Conservation (phyloP, 2,113 vertebrate species). For the Oostethus manadensis region DNA sequence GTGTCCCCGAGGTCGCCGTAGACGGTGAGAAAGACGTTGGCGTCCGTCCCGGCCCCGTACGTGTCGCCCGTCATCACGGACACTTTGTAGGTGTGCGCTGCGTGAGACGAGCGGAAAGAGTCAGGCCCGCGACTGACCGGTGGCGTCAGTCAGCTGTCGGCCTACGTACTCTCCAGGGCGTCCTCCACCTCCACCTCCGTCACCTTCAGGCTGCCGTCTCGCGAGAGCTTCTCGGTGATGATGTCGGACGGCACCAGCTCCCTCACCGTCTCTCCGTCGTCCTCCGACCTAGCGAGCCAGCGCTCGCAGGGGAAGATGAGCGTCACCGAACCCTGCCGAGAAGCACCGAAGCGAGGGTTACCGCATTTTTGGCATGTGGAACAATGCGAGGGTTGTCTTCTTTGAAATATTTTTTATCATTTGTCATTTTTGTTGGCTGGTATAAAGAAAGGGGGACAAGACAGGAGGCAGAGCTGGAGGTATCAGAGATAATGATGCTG, state of each 20-base stretch:
- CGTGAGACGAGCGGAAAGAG: not conserved
- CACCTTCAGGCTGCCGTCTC: constrained; percentile 86
- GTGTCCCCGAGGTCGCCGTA: constrained; percentile 92
- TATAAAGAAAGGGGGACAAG: too few species aligned
- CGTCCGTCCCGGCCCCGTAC: constrained; percentile 85
- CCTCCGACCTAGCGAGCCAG: constrained; percentile 93
- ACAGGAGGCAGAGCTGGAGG: too few species aligned
- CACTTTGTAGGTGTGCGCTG: constrained; percentile 86
- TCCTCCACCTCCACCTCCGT: constrained; percentile 90
- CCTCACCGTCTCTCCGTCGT: constrained; percentile 85
- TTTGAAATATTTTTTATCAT: too few species aligned
- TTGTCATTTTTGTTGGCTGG: too few species aligned
- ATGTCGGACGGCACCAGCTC: constrained; percentile 92
- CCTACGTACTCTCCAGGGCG: constrained; percentile 85
- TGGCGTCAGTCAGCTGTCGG: not conserved
- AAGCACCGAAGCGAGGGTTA: not conserved
- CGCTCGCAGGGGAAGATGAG: constrained; percentile 87
- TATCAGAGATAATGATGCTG: too few species aligned
- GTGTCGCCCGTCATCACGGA: constrained; percentile 88
- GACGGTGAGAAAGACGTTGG: constrained; percentile 91
- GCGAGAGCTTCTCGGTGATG: constrained; percentile 88
- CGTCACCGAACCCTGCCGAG: constrained; percentile 86
- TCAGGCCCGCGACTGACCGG: too few species aligned
- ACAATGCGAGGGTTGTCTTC: too few species aligned
- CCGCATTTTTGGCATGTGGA: too few species aligned